Base-by-base conservation (phyloP, 2,888 invertebrate species). In the Eupithecia inturbata region DNA sequence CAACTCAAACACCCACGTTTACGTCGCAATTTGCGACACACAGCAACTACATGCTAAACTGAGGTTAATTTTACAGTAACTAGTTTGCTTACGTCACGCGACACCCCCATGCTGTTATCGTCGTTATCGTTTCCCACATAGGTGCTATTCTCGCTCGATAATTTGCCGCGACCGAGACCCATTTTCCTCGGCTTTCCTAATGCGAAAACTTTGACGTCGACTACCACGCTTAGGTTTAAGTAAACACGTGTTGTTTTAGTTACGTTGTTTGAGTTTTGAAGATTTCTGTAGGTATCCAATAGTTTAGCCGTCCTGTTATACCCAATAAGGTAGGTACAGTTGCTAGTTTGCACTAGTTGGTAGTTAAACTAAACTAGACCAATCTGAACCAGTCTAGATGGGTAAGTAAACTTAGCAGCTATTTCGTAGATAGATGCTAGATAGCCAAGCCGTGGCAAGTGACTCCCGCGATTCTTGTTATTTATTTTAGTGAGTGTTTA, bases 161-260 rank as follows among this genome's bases (percentile, higher is more conserved):
- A 66, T 39, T 36, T 64, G 9, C 22, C 77, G 79, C 89, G 92
- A 90, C 92, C 92, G 87, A 92, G 91, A 92, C 92, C 92, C 88
- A 91, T 87, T 91, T 86, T 85, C 77, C 70, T 74, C 72, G 78
- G 82, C 86, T 86, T 87, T 86, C 81, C 85, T 91, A 91, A 91
- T 90, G 88, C 84, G 88, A 90, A 90, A 92, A 92, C 85, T 92
- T 91, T 92, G 90, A 93, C 92, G 92, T 79, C 75, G 76, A 74
- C 73, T 80, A 80, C 79, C 79, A 75, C 71, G 77, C 70, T 81
- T 70, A 73, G 75, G 71, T 77, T 73, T 53, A 72, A 73, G 76
- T 81, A 79, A 78, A 77, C 78, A 81, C 78, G 76, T 77, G 71
- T 71, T 64, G 73, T 67, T 77, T 72, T 76, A 78, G 76, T 68